Evolutionary conservation across 2,113 vertebrate species (phyloP).

Genomic region (Cyrtonyx montezumae): DNA sequence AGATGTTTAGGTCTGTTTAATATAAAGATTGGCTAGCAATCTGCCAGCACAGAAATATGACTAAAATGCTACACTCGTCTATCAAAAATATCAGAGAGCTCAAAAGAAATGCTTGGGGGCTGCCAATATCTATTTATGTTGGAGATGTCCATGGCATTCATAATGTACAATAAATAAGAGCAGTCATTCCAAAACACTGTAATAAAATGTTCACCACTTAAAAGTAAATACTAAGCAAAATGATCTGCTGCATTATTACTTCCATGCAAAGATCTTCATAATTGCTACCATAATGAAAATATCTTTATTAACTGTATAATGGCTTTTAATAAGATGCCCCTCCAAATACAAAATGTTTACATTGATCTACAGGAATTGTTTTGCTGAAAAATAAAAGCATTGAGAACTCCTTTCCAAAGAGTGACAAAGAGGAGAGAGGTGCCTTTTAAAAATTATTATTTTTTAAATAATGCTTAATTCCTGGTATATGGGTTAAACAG

Average conservation of each 20-base stretch:
- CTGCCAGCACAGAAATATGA: slow-evolving; percentile 34
- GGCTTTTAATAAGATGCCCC: slow-evolving; percentile 52
- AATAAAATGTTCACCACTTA: slow-evolving; percentile 62
- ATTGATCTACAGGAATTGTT: slow-evolving; percentile 41
- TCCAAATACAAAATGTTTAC: slow-evolving; percentile 44
- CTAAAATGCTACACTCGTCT: slow-evolving; percentile 36
- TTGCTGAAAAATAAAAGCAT: slow-evolving; percentile 32
- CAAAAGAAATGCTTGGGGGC: slow-evolving; percentile 46
- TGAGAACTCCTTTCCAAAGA: slow-evolving; percentile 51
- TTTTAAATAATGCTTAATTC: slow-evolving; percentile 36
- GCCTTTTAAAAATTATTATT: neutral
- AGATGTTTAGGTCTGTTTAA: slow-evolving; percentile 40
- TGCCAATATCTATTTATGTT: slow-evolving; percentile 51
- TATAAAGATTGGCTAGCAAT: slow-evolving; percentile 27
- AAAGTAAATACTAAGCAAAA: slow-evolving; percentile 67
- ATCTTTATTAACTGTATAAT: slow-evolving; percentile 46
- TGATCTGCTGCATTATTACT: slow-evolving; percentile 13
- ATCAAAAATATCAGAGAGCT: slow-evolving; percentile 21
- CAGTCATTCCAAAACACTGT: slow-evolving; percentile 38
- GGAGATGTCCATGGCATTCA: slow-evolving; percentile 2
- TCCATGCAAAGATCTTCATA: slow-evolving; percentile 29
- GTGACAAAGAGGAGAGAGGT: slow-evolving; percentile 11
- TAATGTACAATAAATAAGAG: slow-evolving; percentile 53
- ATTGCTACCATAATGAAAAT: slow-evolving; percentile 42
- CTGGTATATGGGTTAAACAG: slow-evolving; percentile 36